Percentiles rank a stretch among this genome's conserved stretches.
phyloP scores from a whole-genome alignment of 2,113 vertebrate genomes.

The Cyanistes caeruleus region DNA sequence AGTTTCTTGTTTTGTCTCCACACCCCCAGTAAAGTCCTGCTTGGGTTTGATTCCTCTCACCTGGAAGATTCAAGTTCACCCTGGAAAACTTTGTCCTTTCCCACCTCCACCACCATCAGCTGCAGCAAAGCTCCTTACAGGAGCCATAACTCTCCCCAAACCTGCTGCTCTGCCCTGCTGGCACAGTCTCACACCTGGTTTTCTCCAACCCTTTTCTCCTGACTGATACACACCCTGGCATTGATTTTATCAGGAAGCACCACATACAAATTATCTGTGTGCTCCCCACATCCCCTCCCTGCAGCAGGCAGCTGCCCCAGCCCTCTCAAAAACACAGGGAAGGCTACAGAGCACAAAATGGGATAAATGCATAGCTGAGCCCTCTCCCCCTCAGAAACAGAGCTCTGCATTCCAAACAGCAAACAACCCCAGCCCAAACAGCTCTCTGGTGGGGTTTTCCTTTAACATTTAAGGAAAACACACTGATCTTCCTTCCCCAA shows the following conservation, averaged over 20 bases:
- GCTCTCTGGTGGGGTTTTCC: neutral
- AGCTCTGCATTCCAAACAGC: neutral
- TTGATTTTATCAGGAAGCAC: neutral
- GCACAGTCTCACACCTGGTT: neutral
- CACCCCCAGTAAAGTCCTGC: neutral
- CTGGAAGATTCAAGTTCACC: neutral
- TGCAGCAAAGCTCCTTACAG: neutral
- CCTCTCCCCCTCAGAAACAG: neutral
- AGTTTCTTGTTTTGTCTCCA: neutral
- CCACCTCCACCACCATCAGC: neutral
- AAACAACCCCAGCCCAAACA: neutral
- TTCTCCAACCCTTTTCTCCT: neutral
- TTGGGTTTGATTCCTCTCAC: neutral
- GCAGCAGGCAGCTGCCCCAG: neutral
- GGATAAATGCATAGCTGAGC: neutral
- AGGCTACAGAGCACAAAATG: neutral
- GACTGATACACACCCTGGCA: neutral
- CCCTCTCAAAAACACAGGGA: neutral
- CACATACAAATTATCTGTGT: accelerated
- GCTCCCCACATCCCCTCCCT: neutral
- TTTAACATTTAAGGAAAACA: neutral
- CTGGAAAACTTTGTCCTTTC: neutral
- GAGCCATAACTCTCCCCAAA: accelerated
- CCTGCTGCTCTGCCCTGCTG: neutral
- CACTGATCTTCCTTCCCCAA: neutral